Evolutionary conservation across 2,113 vertebrate genomes (phyloP), one percentile per base, ranked within the genome.

Genomic region (Mustela lutreola): DNA sequence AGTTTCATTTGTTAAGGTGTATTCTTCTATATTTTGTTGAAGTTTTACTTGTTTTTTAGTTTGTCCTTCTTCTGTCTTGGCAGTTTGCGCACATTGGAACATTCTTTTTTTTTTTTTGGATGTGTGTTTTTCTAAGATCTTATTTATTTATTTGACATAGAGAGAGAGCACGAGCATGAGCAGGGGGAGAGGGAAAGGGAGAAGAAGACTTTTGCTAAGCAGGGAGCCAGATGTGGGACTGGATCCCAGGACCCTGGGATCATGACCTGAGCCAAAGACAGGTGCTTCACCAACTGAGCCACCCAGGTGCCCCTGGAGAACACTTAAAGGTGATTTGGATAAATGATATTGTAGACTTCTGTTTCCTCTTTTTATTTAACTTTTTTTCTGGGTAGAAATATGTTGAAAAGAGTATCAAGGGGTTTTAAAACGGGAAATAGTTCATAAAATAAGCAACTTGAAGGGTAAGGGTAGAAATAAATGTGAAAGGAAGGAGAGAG

Each of bases 351-450:
- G 12, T 87, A 45, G 18, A 53, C 39, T 95, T 92, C 33, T 87
- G 70, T 70, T 92, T 79, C 18, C 70, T 93, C 15, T 86, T 83
- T 93, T 39, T 88, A 36, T 50, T 15, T 92, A 78, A 31, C 0
- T 76, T 91, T 88, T 91, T 88, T 76, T 91, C 6, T 92, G n/a
- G 39, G 33, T 78, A 60, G 94, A 76, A 42, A 80, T 31, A 89
- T 28, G 15, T 87, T 89, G 60, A 94, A 78, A 71, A 96, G 22
- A 67, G 75, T 19, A 87, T 75, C 18, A 83, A n/a, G 36, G 58
- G 56, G n/a, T 53, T 93, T 97, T 85, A 39, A 91, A 78, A 94
- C 19, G 90, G 48, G 50, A 96, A 78, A 39, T n/a, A 89, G 88
- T 22, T 78, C 7, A n/a, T 94, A 89, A 95, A 65, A 53, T 82